These are phyloP conservation scores for Drosophila longiperda DNA, from an alignment of 2,888 invertebrate species.

Conservation along the genomic window DNA sequence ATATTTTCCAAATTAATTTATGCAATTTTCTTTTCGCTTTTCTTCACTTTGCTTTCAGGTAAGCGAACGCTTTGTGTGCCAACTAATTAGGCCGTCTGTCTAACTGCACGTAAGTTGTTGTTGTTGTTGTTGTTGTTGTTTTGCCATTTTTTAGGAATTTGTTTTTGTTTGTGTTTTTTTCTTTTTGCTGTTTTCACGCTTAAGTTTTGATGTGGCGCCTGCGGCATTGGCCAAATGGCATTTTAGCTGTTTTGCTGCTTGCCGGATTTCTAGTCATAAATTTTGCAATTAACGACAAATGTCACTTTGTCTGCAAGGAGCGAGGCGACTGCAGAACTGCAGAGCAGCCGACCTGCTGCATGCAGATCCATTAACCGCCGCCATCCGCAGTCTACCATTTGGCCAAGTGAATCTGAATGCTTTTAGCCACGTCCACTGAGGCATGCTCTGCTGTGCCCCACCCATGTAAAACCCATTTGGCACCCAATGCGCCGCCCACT, in stretches of 20 bases:
- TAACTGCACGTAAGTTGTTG: constrained; percentile 46
- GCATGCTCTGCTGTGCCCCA: constrained; percentile 35
- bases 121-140: background rate
- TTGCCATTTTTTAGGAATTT: background rate
- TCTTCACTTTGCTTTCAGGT: constrained; percentile 38
- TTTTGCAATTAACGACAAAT: constrained; percentile 80
- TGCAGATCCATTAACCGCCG: constrained; percentile 19
- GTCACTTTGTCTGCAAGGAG: constrained; percentile 74
- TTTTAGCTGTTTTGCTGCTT: constrained; percentile 35
- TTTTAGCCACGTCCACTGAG: constrained; percentile 68
- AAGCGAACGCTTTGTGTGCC: constrained; percentile 41
- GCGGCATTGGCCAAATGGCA: constrained; percentile 29
- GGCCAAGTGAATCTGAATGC: constrained; percentile 44
- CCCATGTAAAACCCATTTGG: background rate
- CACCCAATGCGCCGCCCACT: constrained; percentile 57
- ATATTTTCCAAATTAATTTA: constrained; percentile 17
- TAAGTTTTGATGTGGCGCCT: constrained; percentile 15
- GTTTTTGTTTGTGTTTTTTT: background rate
- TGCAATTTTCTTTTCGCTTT: constrained; percentile 17
- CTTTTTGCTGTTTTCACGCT: constrained; percentile 4
- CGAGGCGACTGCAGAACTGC: constrained; percentile 47
- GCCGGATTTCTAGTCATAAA: constrained; percentile 70
- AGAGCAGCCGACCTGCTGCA: constrained; percentile 6
- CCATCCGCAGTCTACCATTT: background rate
- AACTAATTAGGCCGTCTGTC: constrained; percentile 61